Percentiles rank a stretch among this genome's conserved stretches.
Conservation (phyloP, 2,888 invertebrate species). For the Argyresthia albistria region DNA sequence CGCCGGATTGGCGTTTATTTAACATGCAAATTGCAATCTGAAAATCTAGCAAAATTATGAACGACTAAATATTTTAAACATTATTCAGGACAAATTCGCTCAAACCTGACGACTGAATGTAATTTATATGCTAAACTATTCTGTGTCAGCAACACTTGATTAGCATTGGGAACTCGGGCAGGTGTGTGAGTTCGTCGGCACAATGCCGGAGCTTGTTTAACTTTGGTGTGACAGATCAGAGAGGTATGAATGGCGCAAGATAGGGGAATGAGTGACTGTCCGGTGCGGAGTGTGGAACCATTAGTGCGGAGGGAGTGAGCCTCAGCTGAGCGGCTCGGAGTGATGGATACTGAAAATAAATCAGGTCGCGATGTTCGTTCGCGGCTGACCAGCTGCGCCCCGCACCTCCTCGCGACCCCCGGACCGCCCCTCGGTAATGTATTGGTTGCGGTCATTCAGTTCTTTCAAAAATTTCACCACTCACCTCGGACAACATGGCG, state of each 20-base stretch:
- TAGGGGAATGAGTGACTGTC: not conserved
- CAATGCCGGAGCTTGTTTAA: constrained; percentile 26
- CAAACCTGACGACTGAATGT: constrained; percentile 59
- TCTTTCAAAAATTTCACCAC: too few species aligned
- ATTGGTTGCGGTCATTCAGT: too few species aligned
- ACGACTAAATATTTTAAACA: constrained; percentile 64
- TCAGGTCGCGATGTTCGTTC: constrained; percentile 50
- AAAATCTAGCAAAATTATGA: constrained; percentile 67
- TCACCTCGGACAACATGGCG: too few species aligned
- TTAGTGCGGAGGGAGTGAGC: constrained; percentile 39
- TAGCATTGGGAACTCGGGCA: constrained; percentile 38
- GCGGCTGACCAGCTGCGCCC: constrained; percentile 47
- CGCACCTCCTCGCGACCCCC: not conserved
- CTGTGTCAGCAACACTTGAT: constrained; percentile 57
- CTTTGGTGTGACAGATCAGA: not conserved
- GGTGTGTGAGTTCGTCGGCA: constrained; percentile 42
- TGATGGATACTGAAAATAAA: constrained; percentile 65
- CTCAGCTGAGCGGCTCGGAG: constrained; percentile 41
- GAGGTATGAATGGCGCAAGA: not conserved
- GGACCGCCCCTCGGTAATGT: too few species aligned
- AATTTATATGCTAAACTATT: constrained; percentile 69
- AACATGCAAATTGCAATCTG: constrained; percentile 71
- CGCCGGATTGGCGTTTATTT: constrained; percentile 66
- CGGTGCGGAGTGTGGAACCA: constrained; percentile 30
- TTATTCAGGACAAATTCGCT: constrained; percentile 64